These are phyloP conservation scores for Calonectris borealis DNA, from an alignment of 2,113 vertebrate genomes.

Conservation along the genomic window DNA sequence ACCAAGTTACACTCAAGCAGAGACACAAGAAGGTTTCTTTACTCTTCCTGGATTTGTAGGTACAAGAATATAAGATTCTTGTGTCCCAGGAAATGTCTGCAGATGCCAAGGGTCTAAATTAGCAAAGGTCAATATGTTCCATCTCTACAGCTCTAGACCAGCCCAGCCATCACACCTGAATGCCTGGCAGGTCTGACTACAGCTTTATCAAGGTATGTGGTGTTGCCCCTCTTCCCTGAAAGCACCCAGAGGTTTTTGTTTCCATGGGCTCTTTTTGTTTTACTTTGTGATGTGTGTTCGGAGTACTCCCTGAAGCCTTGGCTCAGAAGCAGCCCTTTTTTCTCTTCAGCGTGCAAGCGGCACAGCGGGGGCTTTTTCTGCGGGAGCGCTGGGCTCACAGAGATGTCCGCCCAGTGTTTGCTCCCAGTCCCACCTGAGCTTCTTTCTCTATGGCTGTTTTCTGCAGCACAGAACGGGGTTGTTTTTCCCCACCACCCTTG, in stretches of 20 bases:
- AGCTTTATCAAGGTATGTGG: neutral
- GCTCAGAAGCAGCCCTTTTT: neutral
- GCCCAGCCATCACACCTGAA: neutral
- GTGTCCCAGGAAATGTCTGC: neutral
- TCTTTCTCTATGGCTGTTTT: neutral
- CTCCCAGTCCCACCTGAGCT: neutral
- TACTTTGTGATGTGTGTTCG: neutral
- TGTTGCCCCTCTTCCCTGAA: neutral
- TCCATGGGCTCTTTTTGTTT: neutral
- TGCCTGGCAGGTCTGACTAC: neutral
- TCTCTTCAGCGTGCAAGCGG: neutral
- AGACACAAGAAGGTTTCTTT: neutral
- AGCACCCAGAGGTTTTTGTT: neutral
- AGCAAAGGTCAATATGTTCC: neutral
- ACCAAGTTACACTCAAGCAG: neutral
- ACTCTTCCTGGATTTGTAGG: neutral
- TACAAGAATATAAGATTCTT: neutral
- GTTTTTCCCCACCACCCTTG: neutral
- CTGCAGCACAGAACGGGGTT: neutral
- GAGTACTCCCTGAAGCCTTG: neutral
- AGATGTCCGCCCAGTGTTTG: neutral
- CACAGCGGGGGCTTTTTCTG: neutral
- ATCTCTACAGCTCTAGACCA: neutral
- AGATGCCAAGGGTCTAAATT: neutral
- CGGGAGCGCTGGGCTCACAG: neutral